phyloP scores from a whole-genome alignment of 2,888 invertebrate genomes.

The Euplagia quadripunctaria region DNA sequence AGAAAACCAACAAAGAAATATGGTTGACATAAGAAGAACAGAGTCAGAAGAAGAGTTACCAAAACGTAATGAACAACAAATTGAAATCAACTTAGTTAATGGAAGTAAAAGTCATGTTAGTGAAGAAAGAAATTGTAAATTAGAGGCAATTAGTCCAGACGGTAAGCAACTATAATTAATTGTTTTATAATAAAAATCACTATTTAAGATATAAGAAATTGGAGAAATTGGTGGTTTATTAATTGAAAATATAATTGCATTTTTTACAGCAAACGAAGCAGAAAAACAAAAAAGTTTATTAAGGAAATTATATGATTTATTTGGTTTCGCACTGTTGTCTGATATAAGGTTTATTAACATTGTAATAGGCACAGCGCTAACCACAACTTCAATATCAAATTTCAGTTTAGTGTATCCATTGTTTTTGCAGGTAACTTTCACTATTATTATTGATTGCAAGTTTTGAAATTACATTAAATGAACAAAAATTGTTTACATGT shows the following conservation, averaged over 20 bases:
- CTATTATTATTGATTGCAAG: background rate
- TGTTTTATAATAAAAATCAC: too few relatives aligned
- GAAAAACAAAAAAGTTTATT: constrained; percentile 58
- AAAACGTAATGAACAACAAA: constrained; percentile 48
- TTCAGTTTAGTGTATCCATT: constrained; percentile 91
- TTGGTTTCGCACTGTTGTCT: constrained; percentile 89
- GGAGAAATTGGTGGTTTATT: too few relatives aligned
- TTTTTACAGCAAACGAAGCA: constrained; percentile 2
- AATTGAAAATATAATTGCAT: too few relatives aligned
- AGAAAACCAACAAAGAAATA: constrained; percentile 67
- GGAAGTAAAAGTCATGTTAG: constrained; percentile 45
- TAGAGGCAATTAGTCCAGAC: constrained; percentile 58
- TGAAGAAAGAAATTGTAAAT: constrained; percentile 59
- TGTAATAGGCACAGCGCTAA: constrained; percentile 89
- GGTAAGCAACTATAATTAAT: constrained; percentile 53
- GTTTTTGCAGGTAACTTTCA: constrained; percentile 86
- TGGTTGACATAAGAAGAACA: constrained; percentile 65
- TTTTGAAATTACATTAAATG: background rate
- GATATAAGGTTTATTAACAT: constrained; percentile 90
- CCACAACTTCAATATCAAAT: constrained; percentile 90
- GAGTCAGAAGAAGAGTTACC: constrained; percentile 57
- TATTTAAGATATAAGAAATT: too few relatives aligned
- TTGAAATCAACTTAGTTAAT: constrained; percentile 50
- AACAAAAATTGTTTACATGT: background rate
- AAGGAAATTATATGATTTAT: constrained; percentile 77